These are phyloP conservation scores for Corythaeola cristata DNA, from an alignment of 2,113 vertebrate genomes.

Conservation along the genomic window DNA sequence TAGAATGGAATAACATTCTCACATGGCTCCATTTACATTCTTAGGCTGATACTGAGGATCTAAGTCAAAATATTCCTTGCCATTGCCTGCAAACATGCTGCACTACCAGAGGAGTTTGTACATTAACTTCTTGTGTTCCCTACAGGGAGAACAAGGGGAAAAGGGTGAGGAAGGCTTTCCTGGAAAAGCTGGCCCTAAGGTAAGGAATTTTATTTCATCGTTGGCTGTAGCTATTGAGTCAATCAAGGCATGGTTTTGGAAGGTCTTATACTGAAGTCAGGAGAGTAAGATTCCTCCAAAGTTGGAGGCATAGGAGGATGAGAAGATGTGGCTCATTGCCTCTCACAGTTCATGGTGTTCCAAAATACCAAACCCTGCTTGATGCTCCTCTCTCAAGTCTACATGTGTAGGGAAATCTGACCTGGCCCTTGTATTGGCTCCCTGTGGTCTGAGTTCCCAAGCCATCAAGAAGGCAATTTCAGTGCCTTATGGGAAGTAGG, in stretches of 20 bases:
- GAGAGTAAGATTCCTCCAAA: background rate
- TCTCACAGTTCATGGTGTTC: background rate
- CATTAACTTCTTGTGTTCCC: background rate
- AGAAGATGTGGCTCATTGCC: background rate
- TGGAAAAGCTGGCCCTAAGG: constrained; percentile 70
- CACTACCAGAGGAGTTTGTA: background rate
- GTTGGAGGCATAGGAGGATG: background rate
- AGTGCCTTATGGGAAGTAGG: background rate
- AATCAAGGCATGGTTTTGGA: background rate
- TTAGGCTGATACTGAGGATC: background rate
- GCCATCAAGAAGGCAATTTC: background rate
- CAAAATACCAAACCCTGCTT: background rate
- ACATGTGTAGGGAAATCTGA: background rate
- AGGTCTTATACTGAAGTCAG: background rate
- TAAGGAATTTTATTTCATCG: background rate
- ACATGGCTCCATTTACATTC: background rate
- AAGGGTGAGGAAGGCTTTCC: constrained; percentile 83
- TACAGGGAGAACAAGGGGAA: constrained; percentile 72
- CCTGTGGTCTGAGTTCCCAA: background rate
- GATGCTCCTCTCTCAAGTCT: background rate
- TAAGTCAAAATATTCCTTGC: background rate
- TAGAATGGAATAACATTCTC: background rate
- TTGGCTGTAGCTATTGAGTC: background rate
- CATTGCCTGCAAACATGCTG: background rate
- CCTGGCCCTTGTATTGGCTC: fast-evolving